phyloP scores from a whole-genome alignment of 2,797 vertebrate genomes.

The Eulemur rubriventer region DNA sequence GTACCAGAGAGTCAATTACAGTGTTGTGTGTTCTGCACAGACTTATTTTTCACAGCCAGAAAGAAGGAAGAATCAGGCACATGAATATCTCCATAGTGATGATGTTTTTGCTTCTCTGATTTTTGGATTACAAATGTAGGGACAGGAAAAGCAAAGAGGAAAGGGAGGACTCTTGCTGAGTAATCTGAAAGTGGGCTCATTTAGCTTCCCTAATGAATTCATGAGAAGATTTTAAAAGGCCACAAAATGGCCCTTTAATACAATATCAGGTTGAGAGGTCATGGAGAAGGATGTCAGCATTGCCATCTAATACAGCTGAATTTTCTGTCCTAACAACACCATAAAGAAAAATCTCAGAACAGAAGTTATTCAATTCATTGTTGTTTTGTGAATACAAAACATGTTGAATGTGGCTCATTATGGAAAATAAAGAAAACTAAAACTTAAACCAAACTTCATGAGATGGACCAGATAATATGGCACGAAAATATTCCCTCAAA shows the following conservation, averaged over 20 bases:
- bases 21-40: conserved; percentile 60
- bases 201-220: neutral
- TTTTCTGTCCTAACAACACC: neutral
- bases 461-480: neutral
- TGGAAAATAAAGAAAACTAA: neutral
- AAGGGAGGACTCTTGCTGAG: conserved; percentile 69
- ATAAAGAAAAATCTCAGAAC: conserved; percentile 8
- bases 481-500: neutral
- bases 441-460: neutral
- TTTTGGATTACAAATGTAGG: conserved; percentile 67
- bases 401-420: conserved; percentile 1
- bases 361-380: neutral
- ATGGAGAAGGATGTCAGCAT: neutral
- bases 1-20: conserved; percentile 79
- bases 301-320: neutral
- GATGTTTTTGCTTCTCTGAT: conserved; percentile 62
- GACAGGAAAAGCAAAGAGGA: conserved; percentile 48
- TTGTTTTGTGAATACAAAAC: neutral
- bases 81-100: conserved; percentile 73
- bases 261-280: neutral
- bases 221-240: neutral
- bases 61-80: conserved; percentile 74
- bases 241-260: neutral
- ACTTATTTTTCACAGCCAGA: conserved; percentile 76
- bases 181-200: conserved; percentile 56